Evolutionary conservation across 2,113 vertebrate genomes (phyloP).

Genomic region (Calcarius ornatus): DNA sequence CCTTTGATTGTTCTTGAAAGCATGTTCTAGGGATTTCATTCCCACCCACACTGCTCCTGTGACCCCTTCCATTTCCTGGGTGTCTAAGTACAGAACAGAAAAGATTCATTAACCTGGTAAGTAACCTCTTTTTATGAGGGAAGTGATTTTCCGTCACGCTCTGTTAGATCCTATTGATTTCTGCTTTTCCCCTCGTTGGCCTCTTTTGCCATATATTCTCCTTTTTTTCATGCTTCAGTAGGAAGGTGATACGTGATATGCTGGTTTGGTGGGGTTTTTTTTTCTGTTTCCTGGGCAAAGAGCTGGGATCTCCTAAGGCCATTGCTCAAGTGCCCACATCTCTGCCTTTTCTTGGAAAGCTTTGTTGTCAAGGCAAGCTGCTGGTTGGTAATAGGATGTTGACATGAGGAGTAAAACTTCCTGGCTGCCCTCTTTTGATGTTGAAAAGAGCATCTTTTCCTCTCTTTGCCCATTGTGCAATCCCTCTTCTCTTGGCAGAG

Average conservation of each 20-base stretch:
- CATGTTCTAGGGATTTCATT: constrained; percentile 44
- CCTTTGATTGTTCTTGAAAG: constrained; percentile 55
- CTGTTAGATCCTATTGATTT: constrained; percentile 65
- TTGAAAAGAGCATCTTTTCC: background rate
- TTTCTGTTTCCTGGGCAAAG: constrained; percentile 5
- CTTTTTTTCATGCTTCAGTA: constrained; percentile 49
- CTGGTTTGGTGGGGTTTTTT: background rate
- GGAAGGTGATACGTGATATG: constrained; percentile 41
- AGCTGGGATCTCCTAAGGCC: background rate
- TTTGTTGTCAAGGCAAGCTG: constrained; percentile 3
- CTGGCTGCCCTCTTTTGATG: background rate
- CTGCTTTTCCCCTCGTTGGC: constrained; percentile 33
- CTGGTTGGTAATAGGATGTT: background rate
- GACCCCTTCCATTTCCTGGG: constrained; percentile 58
- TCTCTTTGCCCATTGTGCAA: background rate
- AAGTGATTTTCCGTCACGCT: constrained; percentile 56
- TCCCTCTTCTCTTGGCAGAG: background rate
- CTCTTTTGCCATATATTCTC: constrained; percentile 54
- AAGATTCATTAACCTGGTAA: constrained; percentile 67
- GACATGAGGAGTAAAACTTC: background rate
- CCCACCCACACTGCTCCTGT: constrained; percentile 50
- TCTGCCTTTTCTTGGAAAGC: constrained; percentile 44
- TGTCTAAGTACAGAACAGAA: constrained; percentile 60
- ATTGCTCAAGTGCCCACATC: background rate
- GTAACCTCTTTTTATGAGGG: constrained; percentile 55